Percentiles rank a stretch among this genome's conserved stretches.
Conservation (phyloP, 2,113 vertebrate species). For the Chroicocephalus ridibundus region DNA sequence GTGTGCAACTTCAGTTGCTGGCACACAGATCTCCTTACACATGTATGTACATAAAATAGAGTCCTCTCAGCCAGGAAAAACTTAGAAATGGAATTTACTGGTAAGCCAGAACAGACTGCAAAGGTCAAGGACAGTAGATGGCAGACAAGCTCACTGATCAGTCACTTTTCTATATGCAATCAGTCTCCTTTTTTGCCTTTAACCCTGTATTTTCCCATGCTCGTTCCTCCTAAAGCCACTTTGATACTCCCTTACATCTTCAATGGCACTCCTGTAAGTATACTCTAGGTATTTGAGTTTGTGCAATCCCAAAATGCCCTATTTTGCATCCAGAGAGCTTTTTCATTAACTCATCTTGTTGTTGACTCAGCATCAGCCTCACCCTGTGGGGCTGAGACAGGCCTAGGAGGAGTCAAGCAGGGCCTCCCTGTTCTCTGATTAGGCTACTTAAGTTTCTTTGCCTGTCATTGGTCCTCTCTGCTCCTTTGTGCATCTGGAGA, state of each 20-base stretch:
- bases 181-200: not conserved
- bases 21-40: not conserved
- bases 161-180: not conserved
- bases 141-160: not conserved
- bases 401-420: not conserved
- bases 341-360: not conserved
- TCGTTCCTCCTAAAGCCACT: not conserved
- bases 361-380: not conserved
- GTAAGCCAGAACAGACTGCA: not conserved
- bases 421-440: not conserved
- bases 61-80: not conserved
- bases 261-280: not conserved
- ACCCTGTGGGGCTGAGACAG: not conserved
- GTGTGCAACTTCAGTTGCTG: not conserved
- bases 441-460: not conserved
- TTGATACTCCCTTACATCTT: not conserved
- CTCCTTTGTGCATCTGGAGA: not conserved
- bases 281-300: not conserved
- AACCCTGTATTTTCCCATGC: not conserved
- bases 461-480: not conserved
- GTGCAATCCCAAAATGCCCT: not conserved
- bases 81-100: not conserved
- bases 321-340: not conserved
- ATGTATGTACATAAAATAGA: rapidly evolving
- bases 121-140: not conserved